A percentile compares a stretch with the other conserved stretches of the same genome.
Conservation (phyloP, 2,888 invertebrate genomes). For the Eulithis prunata region DNA sequence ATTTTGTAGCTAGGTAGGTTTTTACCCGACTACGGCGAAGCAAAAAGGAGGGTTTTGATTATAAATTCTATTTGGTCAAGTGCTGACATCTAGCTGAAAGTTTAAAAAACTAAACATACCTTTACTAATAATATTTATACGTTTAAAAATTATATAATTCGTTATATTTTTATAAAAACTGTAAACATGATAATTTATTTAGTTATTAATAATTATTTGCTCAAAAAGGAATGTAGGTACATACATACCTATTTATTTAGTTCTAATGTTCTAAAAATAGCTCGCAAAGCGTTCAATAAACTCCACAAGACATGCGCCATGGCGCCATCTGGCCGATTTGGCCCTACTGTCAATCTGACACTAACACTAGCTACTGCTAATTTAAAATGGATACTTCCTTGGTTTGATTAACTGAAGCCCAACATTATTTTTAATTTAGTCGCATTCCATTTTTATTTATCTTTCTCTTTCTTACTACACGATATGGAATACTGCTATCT, state of each 20-base stretch:
- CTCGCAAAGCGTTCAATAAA: slow-evolving; percentile 75
- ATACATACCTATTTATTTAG: too few species aligned
- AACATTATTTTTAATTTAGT: slow-evolving; percentile 49
- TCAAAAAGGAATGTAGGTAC: too few species aligned
- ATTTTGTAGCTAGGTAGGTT: too few species aligned
- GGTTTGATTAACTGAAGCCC: slow-evolving; percentile 26
- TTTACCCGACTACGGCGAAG: too few species aligned
- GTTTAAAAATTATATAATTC: too few species aligned
- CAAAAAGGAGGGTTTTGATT: too few species aligned
- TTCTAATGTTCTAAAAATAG: slow-evolving; percentile 65
- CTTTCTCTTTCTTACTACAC: slow-evolving; percentile 50
- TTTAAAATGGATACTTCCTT: slow-evolving; percentile 28
- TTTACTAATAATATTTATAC: too few species aligned
- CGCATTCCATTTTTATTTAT: slow-evolving; percentile 45
- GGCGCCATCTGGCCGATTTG: slow-evolving; percentile 63
- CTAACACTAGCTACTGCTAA: slow-evolving; percentile 37
- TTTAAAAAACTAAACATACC: background rate
- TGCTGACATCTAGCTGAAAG: slow-evolving; percentile 46
- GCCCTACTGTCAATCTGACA: slow-evolving; percentile 36
- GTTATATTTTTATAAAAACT: too few species aligned
- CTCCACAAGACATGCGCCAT: slow-evolving; percentile 79
- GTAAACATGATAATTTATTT: too few species aligned
- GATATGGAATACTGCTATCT: slow-evolving; percentile 43
- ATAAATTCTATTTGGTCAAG: background rate
- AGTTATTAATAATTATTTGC: too few species aligned